Conservation (phyloP, 2,113 vertebrate species). For the Toxotes chatareus region DNA sequence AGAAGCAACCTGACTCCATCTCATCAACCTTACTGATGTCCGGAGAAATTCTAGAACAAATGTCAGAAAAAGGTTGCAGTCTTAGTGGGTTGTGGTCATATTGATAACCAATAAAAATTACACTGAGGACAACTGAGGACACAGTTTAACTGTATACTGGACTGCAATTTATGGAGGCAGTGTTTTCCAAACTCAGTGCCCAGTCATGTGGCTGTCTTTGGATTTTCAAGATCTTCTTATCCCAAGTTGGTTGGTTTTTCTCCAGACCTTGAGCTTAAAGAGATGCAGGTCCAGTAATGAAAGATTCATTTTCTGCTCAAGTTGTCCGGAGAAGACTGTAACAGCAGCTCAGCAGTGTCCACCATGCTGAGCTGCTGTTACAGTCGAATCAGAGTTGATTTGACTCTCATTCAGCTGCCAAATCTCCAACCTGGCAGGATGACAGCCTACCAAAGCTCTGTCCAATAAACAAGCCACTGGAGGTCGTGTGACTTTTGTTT, state of each 20-base stretch:
- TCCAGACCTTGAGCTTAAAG: slow-evolving; percentile 25
- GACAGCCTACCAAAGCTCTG: slow-evolving; percentile 25
- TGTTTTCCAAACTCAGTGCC: neutral
- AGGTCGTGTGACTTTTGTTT: slow-evolving; percentile 36
- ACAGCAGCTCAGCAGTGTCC: too few relatives aligned
- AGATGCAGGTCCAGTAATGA: slow-evolving; percentile 33
- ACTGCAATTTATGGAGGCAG: slow-evolving; percentile 2
- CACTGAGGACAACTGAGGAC: neutral
- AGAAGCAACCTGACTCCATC: too few relatives aligned
- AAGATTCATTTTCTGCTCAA: slow-evolving; percentile 52
- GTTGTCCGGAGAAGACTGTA: slow-evolving; percentile 9
- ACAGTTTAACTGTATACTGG: neutral
- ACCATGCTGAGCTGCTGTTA: slow-evolving; percentile 29
- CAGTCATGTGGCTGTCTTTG: neutral
- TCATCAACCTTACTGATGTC: too few relatives aligned
- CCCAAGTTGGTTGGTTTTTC: slow-evolving; percentile 37
- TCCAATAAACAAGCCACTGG: slow-evolving; percentile 16
- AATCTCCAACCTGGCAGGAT: slow-evolving; percentile 62
- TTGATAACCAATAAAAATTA: neutral
- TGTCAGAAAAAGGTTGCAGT: too few relatives aligned
- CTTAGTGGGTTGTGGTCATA: neutral
- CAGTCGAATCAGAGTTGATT: slow-evolving; percentile 34
- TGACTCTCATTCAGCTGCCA: slow-evolving; percentile 28
- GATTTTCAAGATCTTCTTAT: slow-evolving; percentile 54
- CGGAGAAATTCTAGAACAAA: too few relatives aligned